Evolutionary conservation across 1,140 invertebrate species (phyloP).

Genomic region (Pantala flavescens): DNA sequence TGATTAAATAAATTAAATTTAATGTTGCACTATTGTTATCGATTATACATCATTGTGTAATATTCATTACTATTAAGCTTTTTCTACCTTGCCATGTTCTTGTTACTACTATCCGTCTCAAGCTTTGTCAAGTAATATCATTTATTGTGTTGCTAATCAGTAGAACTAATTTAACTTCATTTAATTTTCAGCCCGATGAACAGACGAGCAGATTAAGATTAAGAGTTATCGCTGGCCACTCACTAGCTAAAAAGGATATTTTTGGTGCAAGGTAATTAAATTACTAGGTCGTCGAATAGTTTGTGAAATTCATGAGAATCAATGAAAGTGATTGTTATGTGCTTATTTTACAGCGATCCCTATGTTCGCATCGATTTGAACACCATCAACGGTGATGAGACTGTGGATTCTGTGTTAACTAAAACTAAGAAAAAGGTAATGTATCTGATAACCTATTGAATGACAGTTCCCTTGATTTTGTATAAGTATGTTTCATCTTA

Average conservation of each 20-base stretch:
- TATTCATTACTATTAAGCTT: too few species aligned
- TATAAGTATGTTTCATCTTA: slow-evolving; percentile 10
- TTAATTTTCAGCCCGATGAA: slow-evolving; percentile 51
- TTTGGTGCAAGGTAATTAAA: slow-evolving; percentile 84
- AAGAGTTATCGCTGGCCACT: slow-evolving; percentile 74
- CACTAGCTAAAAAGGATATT: slow-evolving; percentile 94
- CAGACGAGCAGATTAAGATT: slow-evolving; percentile 63
- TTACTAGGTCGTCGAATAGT: background rate
- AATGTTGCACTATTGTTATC: too few species aligned
- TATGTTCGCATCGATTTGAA: slow-evolving; percentile 90
- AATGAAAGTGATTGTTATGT: slow-evolving; percentile 21
- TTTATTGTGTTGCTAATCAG: too few species aligned
- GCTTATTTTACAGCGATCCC: slow-evolving; percentile 64
- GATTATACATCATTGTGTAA: too few species aligned
- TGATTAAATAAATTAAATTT: too few species aligned
- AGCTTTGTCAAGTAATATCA: too few species aligned
- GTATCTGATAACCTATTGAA: slow-evolving; percentile 14
- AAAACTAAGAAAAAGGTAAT: slow-evolving; percentile 91
- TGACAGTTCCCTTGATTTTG: background rate
- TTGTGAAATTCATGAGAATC: slow-evolving; percentile 15
- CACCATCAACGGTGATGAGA: slow-evolving; percentile 68
- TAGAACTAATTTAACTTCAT: too few species aligned
- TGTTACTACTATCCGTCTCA: too few species aligned
- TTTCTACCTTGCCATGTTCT: too few species aligned
- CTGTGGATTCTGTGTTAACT: slow-evolving; percentile 83